A percentile compares a stretch with the other conserved stretches of the same genome.
Conservation (phyloP, 2,797 vertebrate species). For the Galaxias olidus region DNA sequence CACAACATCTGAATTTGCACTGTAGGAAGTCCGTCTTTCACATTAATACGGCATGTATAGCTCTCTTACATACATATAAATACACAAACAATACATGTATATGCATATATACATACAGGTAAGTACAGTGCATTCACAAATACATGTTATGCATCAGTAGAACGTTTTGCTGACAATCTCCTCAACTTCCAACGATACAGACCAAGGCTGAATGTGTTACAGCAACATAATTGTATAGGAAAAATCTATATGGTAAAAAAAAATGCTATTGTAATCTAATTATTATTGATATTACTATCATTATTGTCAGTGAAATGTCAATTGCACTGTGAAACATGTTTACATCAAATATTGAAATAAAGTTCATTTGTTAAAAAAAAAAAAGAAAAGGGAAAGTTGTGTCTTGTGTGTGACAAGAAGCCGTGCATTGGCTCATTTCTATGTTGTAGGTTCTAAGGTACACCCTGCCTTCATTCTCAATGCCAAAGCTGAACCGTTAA, state of each 20-base stretch:
- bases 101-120: not conserved
- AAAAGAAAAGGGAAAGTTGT: not conserved
- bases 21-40: too few species aligned
- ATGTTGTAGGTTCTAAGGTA: too few species aligned
- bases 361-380: conserved; percentile 25
- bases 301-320: conserved; percentile 56
- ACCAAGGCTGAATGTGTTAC: conserved; percentile 10
- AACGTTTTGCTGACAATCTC: too few species aligned
- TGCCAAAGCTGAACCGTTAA: too few species aligned
- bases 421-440: not conserved
- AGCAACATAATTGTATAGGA: conserved; percentile 18
- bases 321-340: conserved; percentile 64
- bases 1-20: not conserved
- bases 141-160: too few species aligned
- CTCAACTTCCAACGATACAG: not conserved
- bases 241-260: conserved; percentile 3
- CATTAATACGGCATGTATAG: too few species aligned
- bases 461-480: conserved; percentile 21
- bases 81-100: not conserved
- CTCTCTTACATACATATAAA: not conserved
- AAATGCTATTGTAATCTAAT: conserved; percentile 33
- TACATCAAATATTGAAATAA: conserved; percentile 46
- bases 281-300: conserved; percentile 48
- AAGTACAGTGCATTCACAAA: too few species aligned
- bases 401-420: too few species aligned